Percentiles rank a stretch among this genome's conserved stretches.
Conservation (phyloP, 2,797 vertebrate species). For the Champsocephalus esox region DNA sequence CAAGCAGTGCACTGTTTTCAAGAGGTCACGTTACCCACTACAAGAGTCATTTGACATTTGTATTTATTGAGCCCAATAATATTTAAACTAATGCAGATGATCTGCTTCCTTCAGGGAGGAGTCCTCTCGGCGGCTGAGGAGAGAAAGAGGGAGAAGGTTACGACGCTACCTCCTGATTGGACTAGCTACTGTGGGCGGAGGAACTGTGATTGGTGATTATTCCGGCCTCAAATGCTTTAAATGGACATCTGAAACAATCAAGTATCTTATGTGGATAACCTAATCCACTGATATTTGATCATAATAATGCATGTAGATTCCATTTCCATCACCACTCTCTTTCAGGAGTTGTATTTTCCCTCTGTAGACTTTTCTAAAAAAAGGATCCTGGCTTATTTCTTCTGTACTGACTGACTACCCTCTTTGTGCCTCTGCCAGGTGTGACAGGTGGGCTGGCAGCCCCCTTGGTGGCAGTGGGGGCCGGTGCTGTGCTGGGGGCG, state of each 20-base stretch:
- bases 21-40: not conserved
- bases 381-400: not conserved
- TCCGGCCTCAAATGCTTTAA: not conserved
- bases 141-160: slow-evolving; percentile 89
- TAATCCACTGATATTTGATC: not conserved
- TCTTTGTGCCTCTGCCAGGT: slow-evolving; percentile 79
- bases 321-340: not conserved
- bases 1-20: slow-evolving; percentile 12
- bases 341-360: not conserved
- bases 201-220: slow-evolving; percentile 92
- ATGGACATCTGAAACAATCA: not conserved
- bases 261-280: not conserved
- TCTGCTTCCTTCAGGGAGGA: slow-evolving; percentile 83
- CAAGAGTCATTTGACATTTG: not conserved
- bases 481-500: slow-evolving; percentile 90
- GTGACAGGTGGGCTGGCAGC: slow-evolving; percentile 95
- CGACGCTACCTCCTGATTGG: slow-evolving; percentile 95
- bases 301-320: not conserved
- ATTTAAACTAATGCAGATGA: not conserved
- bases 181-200: slow-evolving; percentile 93
- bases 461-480: slow-evolving; percentile 93
- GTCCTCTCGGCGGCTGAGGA: slow-evolving; percentile 86
- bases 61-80: not conserved
- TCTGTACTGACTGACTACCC: not conserved
- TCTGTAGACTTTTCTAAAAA: not conserved